Percentiles rank a stretch among this genome's conserved stretches.
phyloP scores from a whole-genome alignment of 2,797 vertebrate species.

The Lycodopsis pacificus region DNA sequence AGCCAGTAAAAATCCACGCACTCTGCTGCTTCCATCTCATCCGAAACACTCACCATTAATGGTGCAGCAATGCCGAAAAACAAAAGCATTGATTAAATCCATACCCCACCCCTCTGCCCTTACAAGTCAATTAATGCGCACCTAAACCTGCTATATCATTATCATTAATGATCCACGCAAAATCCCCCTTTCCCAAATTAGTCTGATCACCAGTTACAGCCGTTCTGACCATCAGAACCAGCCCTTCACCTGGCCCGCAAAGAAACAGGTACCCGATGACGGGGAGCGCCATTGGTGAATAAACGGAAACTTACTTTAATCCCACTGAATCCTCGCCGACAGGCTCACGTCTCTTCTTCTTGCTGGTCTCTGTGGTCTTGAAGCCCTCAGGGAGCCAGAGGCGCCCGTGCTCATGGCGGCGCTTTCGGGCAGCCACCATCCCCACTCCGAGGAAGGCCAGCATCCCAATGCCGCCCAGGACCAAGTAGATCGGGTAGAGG shows the following conservation, averaged over 20 bases:
- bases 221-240: slow-evolving; percentile 38
- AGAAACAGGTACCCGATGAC: slow-evolving; percentile 1
- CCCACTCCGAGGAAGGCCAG: slow-evolving; percentile 89
- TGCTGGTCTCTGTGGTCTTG: slow-evolving; percentile 95
- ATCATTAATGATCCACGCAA: slow-evolving; percentile 64
- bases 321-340: slow-evolving; percentile 97
- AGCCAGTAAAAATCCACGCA: slow-evolving; percentile 56
- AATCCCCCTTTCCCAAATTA: slow-evolving; percentile 48
- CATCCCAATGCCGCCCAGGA: slow-evolving; percentile 83
- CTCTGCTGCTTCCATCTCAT: slow-evolving; percentile 41
- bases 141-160: slow-evolving; percentile 66
- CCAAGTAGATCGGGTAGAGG: slow-evolving; percentile 90
- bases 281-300: neutral
- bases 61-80: slow-evolving; percentile 61
- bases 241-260: slow-evolving; percentile 8
- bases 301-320: slow-evolving; percentile 91
- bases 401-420: slow-evolving; percentile 95
- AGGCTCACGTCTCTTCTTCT: slow-evolving; percentile 97
- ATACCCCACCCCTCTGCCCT: slow-evolving; percentile 62
- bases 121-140: slow-evolving; percentile 70
- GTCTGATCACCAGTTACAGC: slow-evolving; percentile 35
- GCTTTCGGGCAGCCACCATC: slow-evolving; percentile 93
- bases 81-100: slow-evolving; percentile 67
- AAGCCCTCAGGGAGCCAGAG: slow-evolving; percentile 99
- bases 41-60: slow-evolving; percentile 37